phyloP scores from a whole-genome alignment of 1,140 invertebrate genomes.

The Leptopilina boulardi region DNA sequence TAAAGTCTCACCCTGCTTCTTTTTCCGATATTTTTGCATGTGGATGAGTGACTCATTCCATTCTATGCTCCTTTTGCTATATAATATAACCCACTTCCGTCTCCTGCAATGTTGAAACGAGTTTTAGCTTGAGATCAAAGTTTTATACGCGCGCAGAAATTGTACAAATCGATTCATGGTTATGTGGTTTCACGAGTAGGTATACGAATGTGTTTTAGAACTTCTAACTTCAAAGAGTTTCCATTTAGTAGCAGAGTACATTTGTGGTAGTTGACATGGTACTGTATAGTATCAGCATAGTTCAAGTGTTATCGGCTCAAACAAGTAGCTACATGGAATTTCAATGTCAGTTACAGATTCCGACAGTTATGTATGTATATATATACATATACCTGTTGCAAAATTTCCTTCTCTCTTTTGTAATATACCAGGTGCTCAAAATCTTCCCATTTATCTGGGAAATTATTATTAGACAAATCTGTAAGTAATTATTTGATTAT shows the following conservation, averaged over 20 bases:
- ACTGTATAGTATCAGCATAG: neutral
- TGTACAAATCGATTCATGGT: conserved; percentile 10
- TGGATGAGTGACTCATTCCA: neutral
- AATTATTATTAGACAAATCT: neutral
- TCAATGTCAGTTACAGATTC: conserved; percentile 56
- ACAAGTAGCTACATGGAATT: conserved; percentile 39
- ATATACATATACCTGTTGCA: conserved; percentile 54
- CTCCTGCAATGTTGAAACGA: neutral
- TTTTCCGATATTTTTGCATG: conserved; percentile 48
- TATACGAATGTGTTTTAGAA: neutral
- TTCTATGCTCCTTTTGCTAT: neutral
- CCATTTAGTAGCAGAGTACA: neutral
- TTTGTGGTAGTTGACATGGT: too few species aligned
- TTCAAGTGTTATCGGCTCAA: neutral
- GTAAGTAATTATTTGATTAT: too few species aligned
- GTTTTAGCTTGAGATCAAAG: conserved; percentile 16
- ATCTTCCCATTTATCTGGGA: neutral
- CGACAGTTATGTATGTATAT: conserved; percentile 32
- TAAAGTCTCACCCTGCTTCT: conserved; percentile 45
- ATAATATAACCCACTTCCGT: conserved; percentile 7
- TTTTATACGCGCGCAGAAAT: neutral
- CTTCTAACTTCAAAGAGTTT: conserved; percentile 4
- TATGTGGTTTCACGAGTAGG: neutral
- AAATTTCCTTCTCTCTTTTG: conserved; percentile 42
- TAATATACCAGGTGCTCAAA: neutral